Base-by-base conservation (phyloP, 2,113 vertebrate genomes). In the Brienomyrus longianalis region DNA sequence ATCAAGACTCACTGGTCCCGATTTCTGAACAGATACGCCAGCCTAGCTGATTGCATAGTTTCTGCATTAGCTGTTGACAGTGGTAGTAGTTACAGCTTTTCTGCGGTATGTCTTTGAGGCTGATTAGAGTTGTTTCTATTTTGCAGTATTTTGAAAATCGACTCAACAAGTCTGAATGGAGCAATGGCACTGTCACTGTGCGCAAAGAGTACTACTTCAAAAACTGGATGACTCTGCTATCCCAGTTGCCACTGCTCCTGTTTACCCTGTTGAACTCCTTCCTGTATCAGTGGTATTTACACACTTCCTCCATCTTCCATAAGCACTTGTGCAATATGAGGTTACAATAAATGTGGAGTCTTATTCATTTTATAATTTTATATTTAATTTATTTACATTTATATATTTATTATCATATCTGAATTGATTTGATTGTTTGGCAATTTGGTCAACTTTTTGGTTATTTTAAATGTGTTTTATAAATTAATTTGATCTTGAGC, bases 231-330 rank as follows among this genome's bases (percentile, higher is more conserved):
- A 97, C 97, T 0, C 94, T 98, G 43, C 95, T 98, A 1, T 97
- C 97, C 87, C 97, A 98, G 95, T 96, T 98, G 86, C 97, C 97
- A 1, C 93, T 98, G 90, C 95, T 98, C 89, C 93, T 98, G 2
- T 98, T 98, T 94, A 98, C 97, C 0, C 93, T 97, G 43, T 97
- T 98, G 92, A 98, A 97, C 95, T 98, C 97, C 90, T 92, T 98
- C 92, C 94, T 98, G 31, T 98, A 98, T 90, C 96, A 95, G 86
- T 95, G 97, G 97, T 98, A 91, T 96, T 48, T 47, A 48, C 43
- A 43, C 45, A 48, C 21, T 47, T 43, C 39, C 83, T 47, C 83
- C 39, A 21, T 47, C 9, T n/a, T 48, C 39, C 83, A 8, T n/a
- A n/a, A 45, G 13, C 83, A 84, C 45, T 6, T 0, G 19, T 80